Base-by-base conservation (phyloP, 2,113 vertebrate genomes). In the Eptesicus fuscus region DNA sequence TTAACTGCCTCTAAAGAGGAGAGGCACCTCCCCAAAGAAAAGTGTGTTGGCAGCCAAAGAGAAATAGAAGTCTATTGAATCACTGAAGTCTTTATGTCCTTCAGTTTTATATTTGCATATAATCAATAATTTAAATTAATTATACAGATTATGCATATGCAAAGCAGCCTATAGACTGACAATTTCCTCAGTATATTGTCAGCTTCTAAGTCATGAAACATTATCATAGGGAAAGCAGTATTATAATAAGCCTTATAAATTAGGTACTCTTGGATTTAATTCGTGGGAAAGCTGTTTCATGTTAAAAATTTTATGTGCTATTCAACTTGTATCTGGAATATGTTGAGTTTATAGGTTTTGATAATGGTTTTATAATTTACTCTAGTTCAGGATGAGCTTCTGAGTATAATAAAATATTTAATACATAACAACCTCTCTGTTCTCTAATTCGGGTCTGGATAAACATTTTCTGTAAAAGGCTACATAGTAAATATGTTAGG, bases 281-380 rank as follows among this genome's bases (percentile, higher is more conserved):
- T 51, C 74, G 63, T 28, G 8, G 70, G 59, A 95, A 96, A 95
- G 28, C n/a, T 71, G 63, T 56, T 89, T 12, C 23, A 69, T 47
- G 4, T 83, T 96, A 88, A 97, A 91, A 93, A 28, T 83, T 96
- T 93, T 93, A 95, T 93, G 79, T 65, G 49, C 30, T 71, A 35
- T 82, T 47, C 47, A 70, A 70, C 47, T 90, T 85, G 28, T 73
- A 63, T 71, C 77, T 95, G 35, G 40, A 95, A 51, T 95, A 95
- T 51, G 65, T 32, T 76, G 63, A 88, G 16, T 88, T 78, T 71
- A 78, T 84, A 61, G 83, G 80, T 92, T 94, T 95, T 92, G 61
- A 88, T 96, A 88, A 87, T 92, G 67, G 44, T 71, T 94, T 83
- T 94, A 93, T 77, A 96, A 90, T 92, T 96, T 95, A 83, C 23